These are phyloP conservation scores for Corythornis vintsioides DNA, from an alignment of 2,113 vertebrate genomes.

Conservation along the genomic window DNA sequence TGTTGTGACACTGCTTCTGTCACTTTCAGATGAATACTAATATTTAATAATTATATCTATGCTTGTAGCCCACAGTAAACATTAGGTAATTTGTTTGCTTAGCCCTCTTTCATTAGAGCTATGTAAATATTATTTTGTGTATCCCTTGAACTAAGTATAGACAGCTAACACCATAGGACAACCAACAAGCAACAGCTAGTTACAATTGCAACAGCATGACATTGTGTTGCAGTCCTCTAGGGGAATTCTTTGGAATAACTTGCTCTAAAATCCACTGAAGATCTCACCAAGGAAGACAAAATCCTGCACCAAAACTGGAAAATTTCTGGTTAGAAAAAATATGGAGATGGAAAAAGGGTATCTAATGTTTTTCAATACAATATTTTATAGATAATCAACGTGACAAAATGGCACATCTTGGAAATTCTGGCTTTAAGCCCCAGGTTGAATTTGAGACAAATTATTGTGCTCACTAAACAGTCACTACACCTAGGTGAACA, in stretches of 20 bases:
- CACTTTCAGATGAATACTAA: neutral
- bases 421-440: neutral
- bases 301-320: accelerated
- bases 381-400: neutral
- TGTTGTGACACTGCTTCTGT: neutral
- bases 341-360: neutral
- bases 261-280: neutral
- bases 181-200: neutral
- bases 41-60: neutral
- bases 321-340: neutral
- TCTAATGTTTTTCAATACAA: neutral
- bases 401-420: neutral
- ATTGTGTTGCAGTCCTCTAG: neutral
- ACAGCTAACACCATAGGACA: neutral
- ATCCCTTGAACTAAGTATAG: neutral
- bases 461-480: neutral
- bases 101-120: neutral
- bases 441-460: neutral
- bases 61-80: neutral
- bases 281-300: neutral
- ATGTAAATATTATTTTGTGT: neutral
- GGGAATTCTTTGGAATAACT: neutral
- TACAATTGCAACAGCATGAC: neutral
- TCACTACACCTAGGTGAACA: neutral
- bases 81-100: neutral